These are phyloP conservation scores for Gadus chalcogrammus DNA, from an alignment of 2,113 vertebrate species.

Conservation along the genomic window DNA sequence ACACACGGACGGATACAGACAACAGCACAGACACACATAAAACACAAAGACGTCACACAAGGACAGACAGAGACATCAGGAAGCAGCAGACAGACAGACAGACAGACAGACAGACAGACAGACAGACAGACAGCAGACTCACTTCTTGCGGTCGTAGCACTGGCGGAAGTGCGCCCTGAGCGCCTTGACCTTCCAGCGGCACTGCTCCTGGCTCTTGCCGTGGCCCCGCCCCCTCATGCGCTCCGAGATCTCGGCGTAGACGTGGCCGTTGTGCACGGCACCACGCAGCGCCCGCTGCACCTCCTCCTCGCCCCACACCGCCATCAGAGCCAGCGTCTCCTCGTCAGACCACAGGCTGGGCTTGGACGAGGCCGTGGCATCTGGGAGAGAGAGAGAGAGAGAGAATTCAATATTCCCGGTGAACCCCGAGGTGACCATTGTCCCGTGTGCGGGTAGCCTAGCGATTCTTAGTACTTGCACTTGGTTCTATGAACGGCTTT, in stretches of 20 bases:
- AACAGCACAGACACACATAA: too few species aligned
- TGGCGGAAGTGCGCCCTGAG: slow-evolving; percentile 64
- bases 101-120: too few species aligned
- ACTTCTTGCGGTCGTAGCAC: slow-evolving; percentile 65
- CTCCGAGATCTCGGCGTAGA: slow-evolving; percentile 61
- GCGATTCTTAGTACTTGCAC: too few species aligned
- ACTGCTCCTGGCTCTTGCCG: slow-evolving; percentile 61
- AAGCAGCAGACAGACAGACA: too few species aligned
- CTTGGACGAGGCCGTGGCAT: slow-evolving; percentile 32
- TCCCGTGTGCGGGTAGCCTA: too few species aligned
- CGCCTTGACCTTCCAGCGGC: slow-evolving; percentile 65
- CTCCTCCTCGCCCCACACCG: slow-evolving; percentile 66
- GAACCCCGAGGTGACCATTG: too few species aligned
- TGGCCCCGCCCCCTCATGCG: slow-evolving; percentile 49
- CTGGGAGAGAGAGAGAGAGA: slow-evolving; percentile 6
- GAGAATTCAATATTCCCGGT: too few species aligned
- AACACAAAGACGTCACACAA: too few species aligned
- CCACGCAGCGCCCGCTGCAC: slow-evolving; percentile 57
- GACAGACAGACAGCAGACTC: slow-evolving; percentile 12
- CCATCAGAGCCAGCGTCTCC: slow-evolving; percentile 60
- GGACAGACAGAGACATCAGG: too few species aligned
- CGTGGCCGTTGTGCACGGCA: slow-evolving; percentile 52
- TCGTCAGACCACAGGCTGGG: slow-evolving; percentile 53
- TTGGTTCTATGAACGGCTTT: too few species aligned
- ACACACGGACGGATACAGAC: too few species aligned